A percentile compares a stretch with the other conserved stretches of the same genome.
Evolutionary conservation across 2,113 vertebrate genomes (phyloP).

Genomic region (Ctenodactylus gundi): DNA sequence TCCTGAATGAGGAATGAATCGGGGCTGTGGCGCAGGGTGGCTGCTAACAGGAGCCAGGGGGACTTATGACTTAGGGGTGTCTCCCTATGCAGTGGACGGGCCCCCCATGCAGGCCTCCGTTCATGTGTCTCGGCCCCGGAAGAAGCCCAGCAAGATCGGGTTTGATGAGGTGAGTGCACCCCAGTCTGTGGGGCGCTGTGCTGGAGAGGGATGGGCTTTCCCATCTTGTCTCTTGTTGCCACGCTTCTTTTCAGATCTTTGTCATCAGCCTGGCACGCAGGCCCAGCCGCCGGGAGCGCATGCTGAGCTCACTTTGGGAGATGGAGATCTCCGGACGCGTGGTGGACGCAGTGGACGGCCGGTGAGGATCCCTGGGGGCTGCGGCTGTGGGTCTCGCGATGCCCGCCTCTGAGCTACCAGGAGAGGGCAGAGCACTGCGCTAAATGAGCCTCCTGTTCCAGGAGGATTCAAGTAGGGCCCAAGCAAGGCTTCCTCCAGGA

Average conservation of each 20-base stretch:
- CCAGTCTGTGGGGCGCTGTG: fast-evolving
- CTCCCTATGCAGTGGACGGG: constrained; percentile 88
- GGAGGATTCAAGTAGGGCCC: not conserved
- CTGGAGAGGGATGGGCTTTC: not conserved
- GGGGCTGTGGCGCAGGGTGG: not conserved
- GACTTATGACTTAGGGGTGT: not conserved
- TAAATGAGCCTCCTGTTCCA: not conserved
- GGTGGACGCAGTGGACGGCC: constrained; percentile 94
- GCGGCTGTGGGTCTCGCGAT: too few species aligned
- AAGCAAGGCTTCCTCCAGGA: not conserved
- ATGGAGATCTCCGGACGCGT: constrained; percentile 90
- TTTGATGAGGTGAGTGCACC: constrained; percentile 93
- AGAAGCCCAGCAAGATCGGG: constrained; percentile 91
- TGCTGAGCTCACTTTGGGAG: constrained; percentile 92
- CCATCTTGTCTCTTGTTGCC: not conserved
- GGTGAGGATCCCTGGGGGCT: constrained; percentile 76
- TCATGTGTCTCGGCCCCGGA: constrained; percentile 87
- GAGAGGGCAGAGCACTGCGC: not conserved
- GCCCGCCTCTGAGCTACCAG: not conserved
- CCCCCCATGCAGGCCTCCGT: constrained; percentile 90
- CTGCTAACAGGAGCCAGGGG: not conserved
- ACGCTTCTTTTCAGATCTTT: constrained; percentile 86
- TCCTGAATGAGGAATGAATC: not conserved
- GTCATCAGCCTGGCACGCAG: constrained; percentile 95
- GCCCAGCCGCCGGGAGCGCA: constrained; percentile 89